Evolutionary conservation across 2,113 vertebrate species (phyloP).

Genomic region (Pycnonotus jocosus): DNA sequence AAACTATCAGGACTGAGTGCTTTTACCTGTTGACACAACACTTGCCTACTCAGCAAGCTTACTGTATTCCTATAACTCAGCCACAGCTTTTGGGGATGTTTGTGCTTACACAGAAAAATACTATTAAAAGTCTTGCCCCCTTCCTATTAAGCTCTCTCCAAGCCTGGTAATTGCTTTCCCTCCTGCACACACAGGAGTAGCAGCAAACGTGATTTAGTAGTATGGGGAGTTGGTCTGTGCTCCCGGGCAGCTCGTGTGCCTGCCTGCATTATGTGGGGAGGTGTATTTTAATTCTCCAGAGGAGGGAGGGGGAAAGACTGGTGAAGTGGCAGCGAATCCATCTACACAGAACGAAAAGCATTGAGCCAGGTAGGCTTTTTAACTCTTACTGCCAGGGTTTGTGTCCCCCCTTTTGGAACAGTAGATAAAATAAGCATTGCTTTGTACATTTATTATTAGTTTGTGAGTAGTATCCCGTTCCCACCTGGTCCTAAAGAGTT

Average conservation of each 20-base stretch:
- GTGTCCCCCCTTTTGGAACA: background rate
- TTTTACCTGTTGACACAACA: conserved; percentile 22
- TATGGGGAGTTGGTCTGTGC: background rate
- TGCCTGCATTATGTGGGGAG: background rate
- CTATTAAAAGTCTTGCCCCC: background rate
- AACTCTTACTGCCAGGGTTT: background rate
- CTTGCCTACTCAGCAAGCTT: conserved; percentile 3
- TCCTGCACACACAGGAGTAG: background rate
- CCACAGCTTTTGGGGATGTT: conserved; percentile 21
- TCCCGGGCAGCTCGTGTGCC: background rate
- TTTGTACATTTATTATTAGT: background rate
- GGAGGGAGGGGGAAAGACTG: background rate
- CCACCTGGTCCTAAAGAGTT: background rate
- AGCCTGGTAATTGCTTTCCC: conserved; percentile 6
- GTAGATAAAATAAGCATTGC: background rate
- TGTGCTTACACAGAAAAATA: conserved; percentile 10
- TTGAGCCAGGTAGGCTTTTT: background rate
- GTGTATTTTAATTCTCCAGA: background rate
- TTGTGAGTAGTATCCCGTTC: background rate
- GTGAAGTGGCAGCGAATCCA: background rate
- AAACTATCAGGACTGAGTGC: background rate
- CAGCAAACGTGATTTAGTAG: background rate
- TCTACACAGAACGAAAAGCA: background rate
- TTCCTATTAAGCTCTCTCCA: background rate
- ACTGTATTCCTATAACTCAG: conserved; percentile 5